Percentiles rank a stretch among this genome's conserved stretches.
Evolutionary conservation across 2,797 vertebrate species (phyloP).

Genomic region (Atherinosoma microstoma): DNA sequence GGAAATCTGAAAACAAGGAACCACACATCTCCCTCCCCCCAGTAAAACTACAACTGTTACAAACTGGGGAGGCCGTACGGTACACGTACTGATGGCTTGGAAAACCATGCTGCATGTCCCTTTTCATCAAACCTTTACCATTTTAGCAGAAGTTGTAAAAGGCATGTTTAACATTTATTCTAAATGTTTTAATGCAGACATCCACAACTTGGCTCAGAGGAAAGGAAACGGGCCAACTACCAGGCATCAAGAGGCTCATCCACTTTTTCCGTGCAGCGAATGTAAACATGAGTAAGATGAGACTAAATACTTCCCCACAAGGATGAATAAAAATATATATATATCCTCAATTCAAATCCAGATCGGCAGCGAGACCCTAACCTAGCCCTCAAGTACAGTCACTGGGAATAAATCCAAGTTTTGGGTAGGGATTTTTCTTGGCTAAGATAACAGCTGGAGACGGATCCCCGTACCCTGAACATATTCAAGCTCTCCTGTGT

Average conservation of each 20-base stretch:
- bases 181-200: background rate
- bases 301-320: background rate
- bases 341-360: background rate
- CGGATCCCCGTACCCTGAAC: slow-evolving; percentile 47
- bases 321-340: background rate
- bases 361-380: background rate
- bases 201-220: slow-evolving; percentile 9
- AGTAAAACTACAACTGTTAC: too few relatives aligned
- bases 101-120: background rate
- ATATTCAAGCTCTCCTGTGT: slow-evolving; percentile 50
- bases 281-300: background rate
- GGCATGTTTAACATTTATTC: slow-evolving; percentile 5
- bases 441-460: slow-evolving; percentile 32
- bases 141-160: background rate
- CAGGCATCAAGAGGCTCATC: slow-evolving; percentile 10
- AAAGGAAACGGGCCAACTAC: slow-evolving; percentile 14
- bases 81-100: background rate
- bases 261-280: slow-evolving; percentile 15
- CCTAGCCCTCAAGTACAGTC: slow-evolving; percentile 1
- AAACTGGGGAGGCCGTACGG: too few relatives aligned
- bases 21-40: too few relatives aligned
- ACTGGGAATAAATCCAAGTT: slow-evolving; percentile 56
- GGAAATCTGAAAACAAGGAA: too few relatives aligned
- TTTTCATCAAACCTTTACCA: background rate
- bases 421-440: slow-evolving; percentile 19